These are phyloP conservation scores for Pampusana beccarii DNA, from an alignment of 2,113 vertebrate species.

Conservation along the genomic window DNA sequence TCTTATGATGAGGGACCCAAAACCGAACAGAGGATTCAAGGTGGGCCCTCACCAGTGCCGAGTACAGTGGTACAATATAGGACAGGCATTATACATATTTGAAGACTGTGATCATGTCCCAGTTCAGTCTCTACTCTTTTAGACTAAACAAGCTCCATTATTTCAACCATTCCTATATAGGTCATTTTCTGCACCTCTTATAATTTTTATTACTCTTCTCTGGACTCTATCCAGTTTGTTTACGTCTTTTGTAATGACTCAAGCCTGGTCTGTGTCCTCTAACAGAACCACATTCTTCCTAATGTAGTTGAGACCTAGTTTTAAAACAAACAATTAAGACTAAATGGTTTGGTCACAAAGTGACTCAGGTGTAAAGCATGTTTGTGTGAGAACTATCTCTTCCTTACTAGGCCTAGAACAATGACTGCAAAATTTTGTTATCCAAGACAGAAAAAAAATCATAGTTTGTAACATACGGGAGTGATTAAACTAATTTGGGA, in stretches of 20 bases:
- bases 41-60: too few species aligned
- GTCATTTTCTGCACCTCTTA: background rate
- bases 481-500: background rate
- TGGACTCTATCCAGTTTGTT: constrained; percentile 29
- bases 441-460: background rate
- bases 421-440: background rate
- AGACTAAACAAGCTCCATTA: constrained; percentile 56
- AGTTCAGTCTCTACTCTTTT: background rate
- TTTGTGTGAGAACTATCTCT: background rate
- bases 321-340: constrained; percentile 9
- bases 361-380: background rate
- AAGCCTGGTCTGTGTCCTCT: background rate
- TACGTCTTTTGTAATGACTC: background rate
- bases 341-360: background rate
- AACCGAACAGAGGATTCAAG: too few species aligned
- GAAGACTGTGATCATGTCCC: background rate
- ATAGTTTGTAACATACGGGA: background rate
- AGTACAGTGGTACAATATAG: too few species aligned
- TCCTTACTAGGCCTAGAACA: background rate
- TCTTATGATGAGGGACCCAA: too few species aligned
- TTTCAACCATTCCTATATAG: constrained; percentile 11
- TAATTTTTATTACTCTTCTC: constrained; percentile 28
- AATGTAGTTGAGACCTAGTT: background rate
- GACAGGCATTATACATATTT: background rate
- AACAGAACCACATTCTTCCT: background rate